Conservation (phyloP, 2,797 vertebrate species). For the Coccyzus lansbergi region DNA sequence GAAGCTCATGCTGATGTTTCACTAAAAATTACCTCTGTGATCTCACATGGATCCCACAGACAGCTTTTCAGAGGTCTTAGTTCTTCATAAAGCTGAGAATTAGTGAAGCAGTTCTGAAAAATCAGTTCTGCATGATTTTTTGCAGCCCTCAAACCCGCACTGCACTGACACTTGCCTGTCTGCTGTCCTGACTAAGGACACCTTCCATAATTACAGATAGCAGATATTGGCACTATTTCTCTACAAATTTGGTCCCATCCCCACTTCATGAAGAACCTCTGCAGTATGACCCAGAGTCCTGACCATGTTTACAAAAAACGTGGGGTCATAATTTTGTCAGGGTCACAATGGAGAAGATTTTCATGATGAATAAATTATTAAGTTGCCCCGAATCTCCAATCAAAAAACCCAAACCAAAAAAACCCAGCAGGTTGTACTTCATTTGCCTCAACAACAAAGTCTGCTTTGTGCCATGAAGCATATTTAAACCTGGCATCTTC, state of each 20-base stretch:
- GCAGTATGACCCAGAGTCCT: not conserved
- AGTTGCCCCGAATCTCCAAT: not conserved
- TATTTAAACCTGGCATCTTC: not conserved
- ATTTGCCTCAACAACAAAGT: not conserved
- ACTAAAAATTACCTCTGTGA: not conserved
- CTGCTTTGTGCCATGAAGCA: not conserved
- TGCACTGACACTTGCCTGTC: not conserved
- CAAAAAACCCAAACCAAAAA: not conserved
- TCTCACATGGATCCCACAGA: not conserved
- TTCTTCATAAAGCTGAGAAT: not conserved
- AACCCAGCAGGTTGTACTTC: not conserved
- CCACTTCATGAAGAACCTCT: not conserved
- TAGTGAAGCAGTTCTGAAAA: not conserved
- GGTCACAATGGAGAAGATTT: not conserved
- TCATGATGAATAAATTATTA: not conserved
- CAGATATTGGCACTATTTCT: not conserved
- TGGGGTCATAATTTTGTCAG: not conserved
- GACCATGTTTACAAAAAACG: not conserved
- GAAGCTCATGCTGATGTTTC: not conserved
- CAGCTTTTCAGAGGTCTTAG: not conserved
- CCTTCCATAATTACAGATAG: not conserved
- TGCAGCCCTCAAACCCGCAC: not conserved
- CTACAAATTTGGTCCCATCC: not conserved
- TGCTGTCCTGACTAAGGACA: not conserved
- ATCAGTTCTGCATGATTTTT: not conserved